A percentile compares a stretch with the other conserved stretches of the same genome.
Conservation (phyloP, 2,797 vertebrate species). For the Hozukius guyotensis region DNA sequence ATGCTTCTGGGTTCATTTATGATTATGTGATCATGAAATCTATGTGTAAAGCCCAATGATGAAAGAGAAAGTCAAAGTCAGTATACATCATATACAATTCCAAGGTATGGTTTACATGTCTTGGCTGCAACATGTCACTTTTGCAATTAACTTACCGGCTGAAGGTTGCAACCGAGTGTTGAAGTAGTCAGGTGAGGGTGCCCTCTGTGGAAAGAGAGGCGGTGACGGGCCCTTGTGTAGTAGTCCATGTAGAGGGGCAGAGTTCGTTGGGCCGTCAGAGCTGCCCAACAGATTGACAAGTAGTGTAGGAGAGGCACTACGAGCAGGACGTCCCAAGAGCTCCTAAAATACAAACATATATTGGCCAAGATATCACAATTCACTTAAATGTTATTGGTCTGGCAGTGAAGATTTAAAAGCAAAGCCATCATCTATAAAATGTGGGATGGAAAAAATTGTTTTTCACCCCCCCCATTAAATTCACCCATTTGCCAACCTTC, state of each 20-base stretch:
- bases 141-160: slow-evolving; percentile 77
- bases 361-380: background rate
- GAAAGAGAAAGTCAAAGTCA: background rate
- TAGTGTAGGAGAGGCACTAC: slow-evolving; percentile 85
- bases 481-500: background rate
- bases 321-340: slow-evolving; percentile 87
- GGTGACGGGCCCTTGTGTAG: slow-evolving; percentile 90
- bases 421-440: background rate
- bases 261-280: slow-evolving; percentile 76
- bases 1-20: background rate
- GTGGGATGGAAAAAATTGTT: background rate
- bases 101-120: background rate
- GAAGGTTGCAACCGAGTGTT: slow-evolving; percentile 87
- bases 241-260: slow-evolving; percentile 76
- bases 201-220: slow-evolving; percentile 89
- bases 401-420: background rate
- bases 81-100: no score
- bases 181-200: slow-evolving; percentile 91
- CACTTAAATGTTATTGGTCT: background rate
- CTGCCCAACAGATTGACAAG: slow-evolving; percentile 87
- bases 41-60: background rate
- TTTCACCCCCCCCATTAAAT: background rate
- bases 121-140: background rate
- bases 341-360: slow-evolving; percentile 80
- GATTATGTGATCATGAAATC: background rate